Evolutionary conservation across 2,797 vertebrate species (phyloP).

Genomic region (Erithacus rubecula): DNA sequence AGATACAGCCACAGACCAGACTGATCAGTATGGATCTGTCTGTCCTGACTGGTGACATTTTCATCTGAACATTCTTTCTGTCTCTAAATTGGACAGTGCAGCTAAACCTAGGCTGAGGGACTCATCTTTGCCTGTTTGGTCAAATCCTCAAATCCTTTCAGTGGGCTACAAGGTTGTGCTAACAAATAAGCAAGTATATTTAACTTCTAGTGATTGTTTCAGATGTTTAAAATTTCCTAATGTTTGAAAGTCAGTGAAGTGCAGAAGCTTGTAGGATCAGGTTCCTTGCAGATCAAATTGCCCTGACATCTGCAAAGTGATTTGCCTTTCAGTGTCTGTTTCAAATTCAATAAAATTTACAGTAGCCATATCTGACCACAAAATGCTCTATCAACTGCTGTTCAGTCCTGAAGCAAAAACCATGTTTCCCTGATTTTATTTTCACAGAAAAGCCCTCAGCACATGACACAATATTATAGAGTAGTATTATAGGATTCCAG

Average conservation of each 20-base stretch:
- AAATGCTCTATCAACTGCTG: not conserved
- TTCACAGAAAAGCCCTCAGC: not conserved
- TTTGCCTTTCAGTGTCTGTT: constrained; percentile 28
- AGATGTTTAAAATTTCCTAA: not conserved
- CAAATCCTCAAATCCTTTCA: not conserved
- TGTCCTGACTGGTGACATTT: not conserved
- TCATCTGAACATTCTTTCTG: not conserved
- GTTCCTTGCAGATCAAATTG: constrained; percentile 20
- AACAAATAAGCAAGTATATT: not conserved
- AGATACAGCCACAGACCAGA: not conserved
- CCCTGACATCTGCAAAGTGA: constrained; percentile 28
- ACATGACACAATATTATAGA: not conserved
- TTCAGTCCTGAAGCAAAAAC: not conserved
- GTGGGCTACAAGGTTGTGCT: not conserved
- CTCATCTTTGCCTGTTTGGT: not conserved
- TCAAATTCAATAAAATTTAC: constrained; percentile 51
- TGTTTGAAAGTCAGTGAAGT: not conserved
- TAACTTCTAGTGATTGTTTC: not conserved
- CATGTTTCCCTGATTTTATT: not conserved
- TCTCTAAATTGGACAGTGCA: not conserved
- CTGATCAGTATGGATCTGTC: not conserved
- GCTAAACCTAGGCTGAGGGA: not conserved
- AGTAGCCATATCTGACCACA: constrained; percentile 39
- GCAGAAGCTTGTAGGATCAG: not conserved
- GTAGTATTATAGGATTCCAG: not conserved